Percentiles rank a stretch among this genome's conserved stretches.
Conservation (phyloP, 64 coral and sea anemone genomes). For the Exaiptasia diaphana region DNA sequence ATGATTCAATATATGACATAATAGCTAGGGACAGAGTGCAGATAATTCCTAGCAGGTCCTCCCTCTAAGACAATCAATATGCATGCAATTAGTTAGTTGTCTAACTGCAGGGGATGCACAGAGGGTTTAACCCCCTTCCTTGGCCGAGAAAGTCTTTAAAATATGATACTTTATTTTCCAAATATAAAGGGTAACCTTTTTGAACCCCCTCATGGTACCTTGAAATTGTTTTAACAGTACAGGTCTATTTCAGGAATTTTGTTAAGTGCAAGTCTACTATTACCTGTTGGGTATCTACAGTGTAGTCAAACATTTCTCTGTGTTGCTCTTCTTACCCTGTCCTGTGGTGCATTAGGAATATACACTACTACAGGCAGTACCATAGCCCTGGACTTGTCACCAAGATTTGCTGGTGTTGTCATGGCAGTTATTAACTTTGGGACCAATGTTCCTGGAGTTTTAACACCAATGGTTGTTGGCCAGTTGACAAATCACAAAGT, state of each 20-base stretch:
- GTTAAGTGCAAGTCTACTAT: constrained; percentile 52
- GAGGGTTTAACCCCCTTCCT: too few relatives aligned
- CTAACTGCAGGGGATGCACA: too few relatives aligned
- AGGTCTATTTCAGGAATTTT: constrained; percentile 64
- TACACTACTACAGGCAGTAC: constrained; percentile 35
- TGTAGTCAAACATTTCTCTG: constrained; percentile 57
- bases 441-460: constrained; percentile 73
- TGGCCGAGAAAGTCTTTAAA: too few relatives aligned
- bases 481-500: constrained; percentile 80
- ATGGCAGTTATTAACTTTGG: constrained; percentile 79
- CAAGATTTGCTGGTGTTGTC: constrained; percentile 84
- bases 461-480: constrained; percentile 68
- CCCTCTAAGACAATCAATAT: too few relatives aligned
- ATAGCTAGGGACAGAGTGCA: too few relatives aligned
- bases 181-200: too few relatives aligned
- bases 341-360: constrained; percentile 45
- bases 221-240: too few relatives aligned
- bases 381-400: constrained; percentile 82
- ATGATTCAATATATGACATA: too few relatives aligned
- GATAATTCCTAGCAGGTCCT: too few relatives aligned
- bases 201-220: too few relatives aligned
- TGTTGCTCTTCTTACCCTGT: constrained; percentile 69
- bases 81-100: too few relatives aligned
- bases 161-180: too few relatives aligned
- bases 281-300: constrained; percentile 68